Percentiles rank a stretch among this genome's conserved stretches.
phyloP scores from a whole-genome alignment of 2,113 vertebrate species.

The Xyrauchen texanus region DNA sequence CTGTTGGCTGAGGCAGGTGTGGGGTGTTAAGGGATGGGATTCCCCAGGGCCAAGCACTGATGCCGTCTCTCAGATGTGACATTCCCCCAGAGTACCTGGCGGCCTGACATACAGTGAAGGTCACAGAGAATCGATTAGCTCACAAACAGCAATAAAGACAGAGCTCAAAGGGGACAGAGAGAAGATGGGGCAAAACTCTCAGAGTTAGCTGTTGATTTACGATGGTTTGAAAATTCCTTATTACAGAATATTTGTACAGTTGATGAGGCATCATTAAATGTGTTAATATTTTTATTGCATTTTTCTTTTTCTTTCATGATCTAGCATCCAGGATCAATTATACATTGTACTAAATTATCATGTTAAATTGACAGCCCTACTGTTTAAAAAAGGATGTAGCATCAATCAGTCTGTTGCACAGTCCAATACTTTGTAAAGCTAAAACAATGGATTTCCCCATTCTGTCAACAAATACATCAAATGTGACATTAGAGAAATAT shows the following conservation, averaged over 20 bases:
- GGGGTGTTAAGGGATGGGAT: constrained; percentile 44
- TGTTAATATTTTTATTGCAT: no score
- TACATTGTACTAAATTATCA: no score
- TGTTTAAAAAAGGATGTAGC: not conserved
- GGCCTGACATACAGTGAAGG: constrained; percentile 52
- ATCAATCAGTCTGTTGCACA: not conserved
- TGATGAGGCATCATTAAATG: no score
- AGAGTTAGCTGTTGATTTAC: constrained; percentile 26
- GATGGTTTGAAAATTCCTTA: not conserved
- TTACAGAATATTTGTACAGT: no score
- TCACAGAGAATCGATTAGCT: constrained; percentile 56
- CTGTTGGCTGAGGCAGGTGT: not conserved
- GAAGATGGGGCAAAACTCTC: not conserved
- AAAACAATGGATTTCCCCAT: not conserved
- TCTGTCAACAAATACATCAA: not conserved
- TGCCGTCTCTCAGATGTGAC: constrained; percentile 58
- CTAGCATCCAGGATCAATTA: no score
- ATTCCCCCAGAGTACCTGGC: constrained; percentile 50
- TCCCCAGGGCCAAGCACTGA: constrained; percentile 48
- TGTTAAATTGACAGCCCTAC: no score
- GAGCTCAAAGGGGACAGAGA: not conserved
- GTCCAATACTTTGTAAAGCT: constrained; percentile 9
- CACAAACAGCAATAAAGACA: constrained; percentile 34
- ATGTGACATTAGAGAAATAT: constrained; percentile 6
- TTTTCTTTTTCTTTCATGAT: no score